Evolutionary conservation across 2,888 invertebrate genomes (phyloP).

Genomic region (Gymnocheta viridis): DNA sequence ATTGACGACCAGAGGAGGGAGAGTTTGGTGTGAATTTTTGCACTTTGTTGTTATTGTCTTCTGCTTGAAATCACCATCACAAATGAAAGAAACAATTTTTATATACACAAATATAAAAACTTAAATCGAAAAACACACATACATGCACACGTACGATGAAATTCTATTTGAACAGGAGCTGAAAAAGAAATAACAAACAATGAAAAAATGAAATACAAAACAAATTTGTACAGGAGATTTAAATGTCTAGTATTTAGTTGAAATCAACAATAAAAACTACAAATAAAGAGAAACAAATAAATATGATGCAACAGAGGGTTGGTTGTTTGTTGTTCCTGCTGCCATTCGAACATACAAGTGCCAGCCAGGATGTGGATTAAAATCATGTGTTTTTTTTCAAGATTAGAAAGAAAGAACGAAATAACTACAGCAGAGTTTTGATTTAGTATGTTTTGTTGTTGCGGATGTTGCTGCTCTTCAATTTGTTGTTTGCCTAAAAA

Average conservation of each 20-base stretch:
- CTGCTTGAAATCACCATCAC: constrained; percentile 60
- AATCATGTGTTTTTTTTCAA: constrained; percentile 20
- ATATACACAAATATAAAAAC: constrained; percentile 44
- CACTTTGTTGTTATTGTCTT: constrained; percentile 76
- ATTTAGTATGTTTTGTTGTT: not conserved
- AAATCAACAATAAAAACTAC: constrained; percentile 52
- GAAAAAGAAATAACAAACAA: not conserved
- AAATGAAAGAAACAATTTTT: constrained; percentile 26
- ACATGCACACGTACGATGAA: not conserved
- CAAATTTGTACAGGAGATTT: constrained; percentile 58
- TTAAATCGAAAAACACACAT: constrained; percentile 42
- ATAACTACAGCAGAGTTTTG: constrained; percentile 9
- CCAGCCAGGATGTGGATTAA: constrained; percentile 34
- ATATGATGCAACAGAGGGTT: constrained; percentile 67
- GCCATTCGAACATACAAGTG: constrained; percentile 35
- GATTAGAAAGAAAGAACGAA: not conserved
- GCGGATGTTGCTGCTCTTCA: not conserved
- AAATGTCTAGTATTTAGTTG: constrained; percentile 56
- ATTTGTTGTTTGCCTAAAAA: constrained; percentile 12
- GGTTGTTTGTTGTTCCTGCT: constrained; percentile 27
- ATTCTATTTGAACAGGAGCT: constrained; percentile 48
- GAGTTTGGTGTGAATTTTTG: constrained; percentile 81
- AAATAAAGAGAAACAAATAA: constrained; percentile 45
- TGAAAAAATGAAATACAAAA: constrained; percentile 45
- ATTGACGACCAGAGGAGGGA: constrained; percentile 68